phyloP scores from a whole-genome alignment of 2,797 vertebrate genomes.

The Pelodytes ibericus region DNA sequence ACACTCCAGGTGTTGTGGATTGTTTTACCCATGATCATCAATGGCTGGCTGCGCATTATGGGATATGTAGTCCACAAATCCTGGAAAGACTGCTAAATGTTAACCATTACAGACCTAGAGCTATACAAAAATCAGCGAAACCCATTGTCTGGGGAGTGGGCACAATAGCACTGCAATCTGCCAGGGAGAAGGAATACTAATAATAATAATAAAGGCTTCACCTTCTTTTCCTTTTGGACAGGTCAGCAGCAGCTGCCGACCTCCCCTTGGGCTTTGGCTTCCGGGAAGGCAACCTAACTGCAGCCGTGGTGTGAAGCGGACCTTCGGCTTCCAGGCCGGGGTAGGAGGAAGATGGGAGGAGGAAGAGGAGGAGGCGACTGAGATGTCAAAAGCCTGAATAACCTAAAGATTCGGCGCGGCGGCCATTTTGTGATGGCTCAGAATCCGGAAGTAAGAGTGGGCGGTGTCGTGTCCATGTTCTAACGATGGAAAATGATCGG shows the following conservation, averaged over 20 bases:
- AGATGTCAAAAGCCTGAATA: conserved; percentile 19
- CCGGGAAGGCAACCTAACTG: not conserved
- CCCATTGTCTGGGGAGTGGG: conserved; percentile 1
- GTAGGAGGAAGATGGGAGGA: conserved; percentile 19
- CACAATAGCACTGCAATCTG: not conserved
- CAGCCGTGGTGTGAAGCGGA: conserved; percentile 12
- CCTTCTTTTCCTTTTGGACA: conserved; percentile 15
- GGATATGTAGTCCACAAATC: too few relatives aligned
- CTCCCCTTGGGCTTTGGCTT: not conserved
- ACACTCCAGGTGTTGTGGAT: too few relatives aligned
- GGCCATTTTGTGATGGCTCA: conserved; percentile 43
- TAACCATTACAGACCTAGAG: not conserved
- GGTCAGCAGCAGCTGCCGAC: conserved; percentile 4
- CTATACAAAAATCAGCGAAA: not conserved
- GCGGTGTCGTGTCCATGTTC: conserved; percentile 22
- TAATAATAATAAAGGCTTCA: conserved; percentile 3
- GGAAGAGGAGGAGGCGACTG: not conserved
- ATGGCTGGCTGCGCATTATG: too few relatives aligned
- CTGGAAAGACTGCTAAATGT: not conserved
- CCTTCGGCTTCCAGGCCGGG: conserved; percentile 47
- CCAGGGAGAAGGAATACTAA: not conserved
- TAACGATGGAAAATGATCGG: accelerated
- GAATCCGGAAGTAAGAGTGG: conserved; percentile 32
- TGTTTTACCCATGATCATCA: too few relatives aligned
- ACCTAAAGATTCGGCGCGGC: conserved; percentile 47